Conservation (phyloP, 1,140 invertebrate species). For the Vanessa atalanta region DNA sequence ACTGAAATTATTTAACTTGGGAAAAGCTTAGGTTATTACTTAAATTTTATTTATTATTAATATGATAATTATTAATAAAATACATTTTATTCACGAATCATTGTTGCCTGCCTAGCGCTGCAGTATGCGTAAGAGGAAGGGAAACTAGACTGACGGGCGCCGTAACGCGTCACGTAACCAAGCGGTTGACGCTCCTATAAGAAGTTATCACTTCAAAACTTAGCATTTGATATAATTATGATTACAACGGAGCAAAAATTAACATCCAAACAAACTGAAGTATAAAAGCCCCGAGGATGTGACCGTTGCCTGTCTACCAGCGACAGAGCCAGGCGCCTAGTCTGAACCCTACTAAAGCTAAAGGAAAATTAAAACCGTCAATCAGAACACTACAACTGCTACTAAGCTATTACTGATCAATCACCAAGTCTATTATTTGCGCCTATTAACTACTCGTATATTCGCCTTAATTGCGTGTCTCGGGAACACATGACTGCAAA, state of each 20-base stretch:
- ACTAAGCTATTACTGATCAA: conserved; percentile 68
- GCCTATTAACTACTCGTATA: conserved; percentile 62
- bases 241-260: conserved; percentile 17
- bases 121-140: too few relatives aligned
- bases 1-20: too few relatives aligned
- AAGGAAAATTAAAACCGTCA: conserved; percentile 74
- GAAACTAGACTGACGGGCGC: too few relatives aligned
- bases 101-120: too few relatives aligned
- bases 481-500: conserved; percentile 23
- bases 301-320: conserved; percentile 57
- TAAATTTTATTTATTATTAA: too few relatives aligned
- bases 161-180: too few relatives aligned
- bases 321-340: conserved; percentile 65
- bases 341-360: conserved; percentile 45
- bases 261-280: conserved; percentile 44
- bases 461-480: conserved; percentile 61
- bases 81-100: too few relatives aligned
- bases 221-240: too few relatives aligned
- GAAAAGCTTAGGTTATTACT: too few relatives aligned
- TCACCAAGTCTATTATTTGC: conserved; percentile 63
- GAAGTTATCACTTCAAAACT: too few relatives aligned
- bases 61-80: too few relatives aligned
- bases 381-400: conserved; percentile 53
- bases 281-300: conserved; percentile 45
- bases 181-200: too few relatives aligned